phyloP scores from a whole-genome alignment of 2,888 invertebrate genomes.

The Frankliniella fusca region DNA sequence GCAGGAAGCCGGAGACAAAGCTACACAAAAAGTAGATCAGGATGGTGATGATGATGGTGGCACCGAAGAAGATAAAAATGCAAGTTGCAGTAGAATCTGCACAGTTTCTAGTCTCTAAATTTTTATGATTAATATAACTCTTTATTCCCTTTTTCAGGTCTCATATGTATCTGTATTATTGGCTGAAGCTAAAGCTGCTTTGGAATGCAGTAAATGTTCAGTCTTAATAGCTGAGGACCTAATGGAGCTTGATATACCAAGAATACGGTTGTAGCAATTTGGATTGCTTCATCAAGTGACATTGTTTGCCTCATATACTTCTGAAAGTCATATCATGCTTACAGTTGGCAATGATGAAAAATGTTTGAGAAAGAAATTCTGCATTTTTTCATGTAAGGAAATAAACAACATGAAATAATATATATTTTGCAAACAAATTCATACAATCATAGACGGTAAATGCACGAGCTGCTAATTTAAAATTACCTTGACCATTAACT shows the following conservation, averaged over 20 bases:
- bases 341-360: neutral
- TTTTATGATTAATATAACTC: neutral
- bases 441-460: neutral
- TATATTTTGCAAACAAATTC: too few species aligned
- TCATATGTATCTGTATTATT: slow-evolving; percentile 27
- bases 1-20: neutral
- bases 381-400: too few species aligned
- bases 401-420: too few species aligned
- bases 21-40: neutral
- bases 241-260: slow-evolving; percentile 32
- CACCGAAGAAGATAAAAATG: neutral
- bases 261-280: neutral
- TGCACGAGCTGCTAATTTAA: neutral
- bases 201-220: slow-evolving; percentile 30
- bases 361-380: too few species aligned
- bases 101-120: neutral
- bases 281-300: neutral
- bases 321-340: neutral
- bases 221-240: slow-evolving; percentile 34
- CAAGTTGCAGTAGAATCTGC: neutral
- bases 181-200: slow-evolving; percentile 31
- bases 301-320: neutral
- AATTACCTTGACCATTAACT: too few species aligned
- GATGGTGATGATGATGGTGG: neutral
- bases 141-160: neutral